phyloP scores from a whole-genome alignment of 37 sponge, comb jelly and placozoan species.

The Beroe forskalii region DNA sequence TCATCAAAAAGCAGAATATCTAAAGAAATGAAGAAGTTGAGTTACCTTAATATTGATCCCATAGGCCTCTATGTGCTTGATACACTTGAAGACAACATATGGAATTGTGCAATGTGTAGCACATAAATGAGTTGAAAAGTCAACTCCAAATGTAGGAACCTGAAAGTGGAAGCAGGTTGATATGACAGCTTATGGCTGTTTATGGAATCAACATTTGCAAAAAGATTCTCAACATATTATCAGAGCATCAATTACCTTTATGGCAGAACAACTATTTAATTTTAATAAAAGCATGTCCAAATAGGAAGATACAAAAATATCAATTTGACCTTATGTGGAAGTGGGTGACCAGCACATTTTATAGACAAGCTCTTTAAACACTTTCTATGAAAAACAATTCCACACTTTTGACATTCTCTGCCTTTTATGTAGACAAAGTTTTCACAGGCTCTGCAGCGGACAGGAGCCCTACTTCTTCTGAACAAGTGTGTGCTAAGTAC shows the following conservation, averaged over 20 bases:
- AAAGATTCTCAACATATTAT: no score
- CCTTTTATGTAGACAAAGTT: slow-evolving; percentile 52
- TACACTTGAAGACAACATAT: slow-evolving; percentile 48
- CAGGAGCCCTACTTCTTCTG: slow-evolving; percentile 37
- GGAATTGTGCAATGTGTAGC: slow-evolving; percentile 63
- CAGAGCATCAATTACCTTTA: no score
- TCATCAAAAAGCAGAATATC: no score
- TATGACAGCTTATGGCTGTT: no score
- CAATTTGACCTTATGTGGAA: slow-evolving; percentile 60
- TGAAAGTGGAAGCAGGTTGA: background rate
- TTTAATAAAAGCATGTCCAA: no score
- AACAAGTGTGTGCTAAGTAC: slow-evolving; percentile 25
- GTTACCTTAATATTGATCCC: slow-evolving; percentile 50
- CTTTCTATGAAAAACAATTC: slow-evolving; percentile 42
- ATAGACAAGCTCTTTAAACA: slow-evolving; percentile 51
- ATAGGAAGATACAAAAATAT: no score
- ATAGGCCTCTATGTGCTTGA: slow-evolving; percentile 19
- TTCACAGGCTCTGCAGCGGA: slow-evolving; percentile 50
- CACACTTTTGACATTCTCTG: slow-evolving; percentile 58
- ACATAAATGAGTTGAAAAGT: slow-evolving; percentile 51
- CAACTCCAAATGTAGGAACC: slow-evolving; percentile 63
- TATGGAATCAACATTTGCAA: no score
- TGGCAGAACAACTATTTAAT: no score
- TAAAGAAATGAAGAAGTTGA: no score
- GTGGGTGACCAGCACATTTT: slow-evolving; percentile 44